These are phyloP conservation scores for Harlomillsia oculata DNA, from an alignment of 1,140 invertebrate species.

Conservation along the genomic window DNA sequence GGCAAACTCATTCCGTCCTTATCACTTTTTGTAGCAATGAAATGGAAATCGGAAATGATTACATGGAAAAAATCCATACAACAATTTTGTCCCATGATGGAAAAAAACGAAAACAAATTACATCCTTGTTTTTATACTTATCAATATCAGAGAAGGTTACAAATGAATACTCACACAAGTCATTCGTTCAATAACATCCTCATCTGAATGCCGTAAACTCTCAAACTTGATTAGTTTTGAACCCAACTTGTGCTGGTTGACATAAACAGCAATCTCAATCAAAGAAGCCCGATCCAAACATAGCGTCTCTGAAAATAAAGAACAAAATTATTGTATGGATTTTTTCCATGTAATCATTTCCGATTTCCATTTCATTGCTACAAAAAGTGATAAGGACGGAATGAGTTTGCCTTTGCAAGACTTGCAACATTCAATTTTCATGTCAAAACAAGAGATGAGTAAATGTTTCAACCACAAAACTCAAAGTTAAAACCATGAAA, in stretches of 20 bases:
- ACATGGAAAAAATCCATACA: neutral
- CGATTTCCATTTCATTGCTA: no score
- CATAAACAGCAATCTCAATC: constrained; percentile 26
- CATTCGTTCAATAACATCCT: constrained; percentile 30
- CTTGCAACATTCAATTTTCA: no score
- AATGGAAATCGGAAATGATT: no score
- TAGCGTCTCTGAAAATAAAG: constrained; percentile 16
- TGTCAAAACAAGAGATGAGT: neutral
- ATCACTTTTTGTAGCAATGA: no score
- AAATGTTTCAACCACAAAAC: neutral
- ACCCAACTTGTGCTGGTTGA: constrained; percentile 29
- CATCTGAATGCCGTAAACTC: constrained; percentile 1
- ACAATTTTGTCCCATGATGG: neutral
- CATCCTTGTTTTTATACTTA: no score
- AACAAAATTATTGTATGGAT: neutral
- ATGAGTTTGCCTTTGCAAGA: no score
- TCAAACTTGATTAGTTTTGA: constrained; percentile 33
- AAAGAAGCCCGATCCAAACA: constrained; percentile 15
- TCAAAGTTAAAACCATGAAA: neutral
- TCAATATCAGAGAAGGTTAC: no score
- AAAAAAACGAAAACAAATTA: no score
- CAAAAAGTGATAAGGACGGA: no score
- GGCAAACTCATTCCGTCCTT: no score
- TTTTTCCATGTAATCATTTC: no score
- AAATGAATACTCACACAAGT: constrained; percentile 6